phyloP scores from a whole-genome alignment of 2,888 invertebrate genomes.

The Clistopyga incitator region DNA sequence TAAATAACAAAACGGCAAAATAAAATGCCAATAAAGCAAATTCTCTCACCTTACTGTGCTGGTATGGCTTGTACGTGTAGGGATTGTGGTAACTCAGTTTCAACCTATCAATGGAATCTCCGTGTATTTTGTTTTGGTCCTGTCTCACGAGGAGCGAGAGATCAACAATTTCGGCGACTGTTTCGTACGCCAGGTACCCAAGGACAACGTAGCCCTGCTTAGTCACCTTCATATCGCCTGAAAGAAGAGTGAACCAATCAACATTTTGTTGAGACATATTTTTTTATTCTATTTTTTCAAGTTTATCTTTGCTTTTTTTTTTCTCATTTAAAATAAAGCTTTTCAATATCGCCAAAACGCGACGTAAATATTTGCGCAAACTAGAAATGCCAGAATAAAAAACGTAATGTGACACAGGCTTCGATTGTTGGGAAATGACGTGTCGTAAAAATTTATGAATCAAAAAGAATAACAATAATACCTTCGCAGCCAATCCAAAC shows the following conservation, averaged over 20 bases:
- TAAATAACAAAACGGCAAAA: too few relatives aligned
- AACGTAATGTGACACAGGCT: too few relatives aligned
- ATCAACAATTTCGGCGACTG: slow-evolving; percentile 95
- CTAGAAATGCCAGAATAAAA: too few relatives aligned
- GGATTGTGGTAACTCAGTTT: slow-evolving; percentile 88
- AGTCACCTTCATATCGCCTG: slow-evolving; percentile 86
- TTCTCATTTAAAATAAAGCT: slow-evolving; percentile 63
- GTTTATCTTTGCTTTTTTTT: background rate
- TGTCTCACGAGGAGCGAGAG: slow-evolving; percentile 92
- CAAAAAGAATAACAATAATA: slow-evolving; percentile 58
- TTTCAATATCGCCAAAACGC: too few relatives aligned
- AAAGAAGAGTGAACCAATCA: slow-evolving; percentile 51
- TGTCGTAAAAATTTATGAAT: background rate
- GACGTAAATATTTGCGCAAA: too few relatives aligned
- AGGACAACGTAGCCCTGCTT: slow-evolving; percentile 90
- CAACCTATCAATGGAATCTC: slow-evolving; percentile 90
- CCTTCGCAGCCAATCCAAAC: slow-evolving; percentile 80
- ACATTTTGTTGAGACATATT: background rate
- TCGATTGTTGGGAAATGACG: too few relatives aligned
- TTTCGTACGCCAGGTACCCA: slow-evolving; percentile 95
- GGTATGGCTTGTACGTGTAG: slow-evolving; percentile 81
- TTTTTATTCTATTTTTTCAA: background rate
- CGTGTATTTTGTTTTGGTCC: slow-evolving; percentile 89
- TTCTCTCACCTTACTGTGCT: slow-evolving; percentile 78
- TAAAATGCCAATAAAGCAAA: too few relatives aligned